These are phyloP conservation scores for Lepidurus arcticus DNA, from an alignment of 1,140 invertebrate species.

Conservation along the genomic window DNA sequence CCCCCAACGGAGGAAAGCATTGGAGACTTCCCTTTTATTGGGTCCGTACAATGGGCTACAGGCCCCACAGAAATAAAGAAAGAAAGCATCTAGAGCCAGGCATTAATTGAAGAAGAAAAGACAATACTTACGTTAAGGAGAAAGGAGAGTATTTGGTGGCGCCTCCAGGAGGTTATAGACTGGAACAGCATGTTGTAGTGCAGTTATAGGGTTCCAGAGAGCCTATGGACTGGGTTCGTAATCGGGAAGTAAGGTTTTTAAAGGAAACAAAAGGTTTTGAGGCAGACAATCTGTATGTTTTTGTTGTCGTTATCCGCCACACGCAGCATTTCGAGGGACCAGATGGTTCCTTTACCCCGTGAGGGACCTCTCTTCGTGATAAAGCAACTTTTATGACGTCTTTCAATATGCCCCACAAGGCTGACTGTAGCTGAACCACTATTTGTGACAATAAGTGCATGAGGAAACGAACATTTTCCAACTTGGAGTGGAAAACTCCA, in stretches of 20 bases:
- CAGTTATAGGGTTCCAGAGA: too few species aligned
- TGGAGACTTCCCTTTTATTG: slow-evolving; percentile 19
- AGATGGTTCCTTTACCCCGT: background rate
- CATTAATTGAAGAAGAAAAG: background rate
- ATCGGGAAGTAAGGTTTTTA: background rate
- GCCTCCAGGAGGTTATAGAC: background rate
- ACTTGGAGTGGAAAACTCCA: too few species aligned
- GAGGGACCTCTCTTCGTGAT: background rate
- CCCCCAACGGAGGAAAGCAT: background rate
- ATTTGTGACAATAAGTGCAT: slow-evolving; percentile 14
- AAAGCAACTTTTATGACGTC: slow-evolving; percentile 6
- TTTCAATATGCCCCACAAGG: background rate
- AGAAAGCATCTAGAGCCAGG: background rate
- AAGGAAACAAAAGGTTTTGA: background rate
- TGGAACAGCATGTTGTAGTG: too few species aligned
- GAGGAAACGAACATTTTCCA: background rate
- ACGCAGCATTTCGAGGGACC: background rate
- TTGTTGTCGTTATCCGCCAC: slow-evolving; percentile 21
- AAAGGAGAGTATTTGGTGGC: background rate
- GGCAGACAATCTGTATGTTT: slow-evolving; percentile 20
- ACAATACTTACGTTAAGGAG: background rate
- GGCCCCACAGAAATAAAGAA: background rate
- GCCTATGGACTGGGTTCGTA: background rate
- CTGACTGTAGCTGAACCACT: background rate
- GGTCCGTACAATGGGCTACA: background rate